Evolutionary conservation across 2,888 invertebrate genomes (phyloP).

Genomic region (Thumatha senex): DNA sequence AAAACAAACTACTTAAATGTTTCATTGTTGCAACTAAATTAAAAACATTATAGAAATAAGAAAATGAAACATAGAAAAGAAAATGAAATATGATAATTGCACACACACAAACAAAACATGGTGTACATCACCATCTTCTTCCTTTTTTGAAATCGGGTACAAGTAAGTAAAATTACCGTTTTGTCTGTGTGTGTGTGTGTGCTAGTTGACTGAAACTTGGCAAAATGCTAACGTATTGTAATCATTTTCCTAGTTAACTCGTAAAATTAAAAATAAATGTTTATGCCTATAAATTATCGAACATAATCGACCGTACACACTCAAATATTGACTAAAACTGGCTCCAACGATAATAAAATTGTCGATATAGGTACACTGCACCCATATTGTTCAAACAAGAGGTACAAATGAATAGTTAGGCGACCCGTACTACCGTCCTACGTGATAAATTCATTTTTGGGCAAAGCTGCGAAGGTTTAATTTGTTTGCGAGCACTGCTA

Average conservation of each 20-base stretch:
- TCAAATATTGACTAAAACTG: constrained; percentile 27
- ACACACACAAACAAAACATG: too few relatives aligned
- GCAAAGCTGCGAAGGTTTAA: constrained; percentile 61
- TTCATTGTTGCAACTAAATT: too few relatives aligned
- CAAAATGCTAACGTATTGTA: too few relatives aligned
- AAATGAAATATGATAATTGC: too few relatives aligned
- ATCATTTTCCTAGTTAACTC: neutral
- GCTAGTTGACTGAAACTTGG: too few relatives aligned
- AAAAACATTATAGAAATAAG: too few relatives aligned
- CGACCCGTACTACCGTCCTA: constrained; percentile 35
- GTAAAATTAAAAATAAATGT: constrained; percentile 6
- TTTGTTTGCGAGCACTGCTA: constrained; percentile 72
- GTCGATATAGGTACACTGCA: constrained; percentile 22
- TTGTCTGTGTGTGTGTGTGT: too few relatives aligned
- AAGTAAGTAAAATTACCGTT: too few relatives aligned
- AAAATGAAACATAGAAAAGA: too few relatives aligned
- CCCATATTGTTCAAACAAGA: constrained; percentile 37
- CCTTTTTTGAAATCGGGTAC: too few relatives aligned
- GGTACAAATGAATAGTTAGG: constrained; percentile 63
- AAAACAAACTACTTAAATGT: too few relatives aligned
- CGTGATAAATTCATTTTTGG: constrained; percentile 83
- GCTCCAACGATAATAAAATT: constrained; percentile 30
- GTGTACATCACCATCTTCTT: too few relatives aligned
- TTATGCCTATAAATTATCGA: constrained; percentile 21
- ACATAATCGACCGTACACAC: constrained; percentile 21